Evolutionary conservation across 2,888 invertebrate species (phyloP).

Genomic region (Atethmia centrago): DNA sequence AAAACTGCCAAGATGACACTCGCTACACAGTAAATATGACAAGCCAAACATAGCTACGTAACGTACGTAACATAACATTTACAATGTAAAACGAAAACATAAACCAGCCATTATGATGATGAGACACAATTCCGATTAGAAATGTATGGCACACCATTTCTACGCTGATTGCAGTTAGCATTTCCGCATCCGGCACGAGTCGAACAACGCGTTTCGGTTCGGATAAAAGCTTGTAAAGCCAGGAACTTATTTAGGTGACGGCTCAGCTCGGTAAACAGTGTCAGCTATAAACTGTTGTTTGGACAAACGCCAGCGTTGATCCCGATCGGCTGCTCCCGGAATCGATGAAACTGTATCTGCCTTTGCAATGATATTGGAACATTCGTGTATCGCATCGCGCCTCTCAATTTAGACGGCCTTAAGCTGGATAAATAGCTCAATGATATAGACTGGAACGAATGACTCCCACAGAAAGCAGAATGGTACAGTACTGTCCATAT

Average conservation of each 20-base stretch:
- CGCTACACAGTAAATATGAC: constrained; percentile 37
- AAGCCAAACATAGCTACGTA: constrained; percentile 16
- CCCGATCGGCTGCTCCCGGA: constrained; percentile 71
- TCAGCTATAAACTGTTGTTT: constrained; percentile 80
- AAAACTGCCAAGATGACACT: constrained; percentile 12
- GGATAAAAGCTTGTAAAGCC: constrained; percentile 73
- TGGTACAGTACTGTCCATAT: constrained; percentile 27
- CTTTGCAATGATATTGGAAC: constrained; percentile 60
- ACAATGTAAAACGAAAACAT: constrained; percentile 37
- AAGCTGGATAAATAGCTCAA: constrained; percentile 45
- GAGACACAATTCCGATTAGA: constrained; percentile 50
- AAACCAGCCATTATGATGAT: constrained; percentile 30
- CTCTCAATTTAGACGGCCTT: constrained; percentile 60
- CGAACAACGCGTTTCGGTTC: constrained; percentile 60
- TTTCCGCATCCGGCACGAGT: constrained; percentile 75
- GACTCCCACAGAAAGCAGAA: constrained; percentile 25
- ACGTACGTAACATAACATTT: constrained; percentile 34
- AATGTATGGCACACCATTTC: constrained; percentile 68
- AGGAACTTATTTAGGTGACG: constrained; percentile 75
- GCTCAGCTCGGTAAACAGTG: constrained; percentile 76
- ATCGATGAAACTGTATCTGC: constrained; percentile 63
- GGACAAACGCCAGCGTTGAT: constrained; percentile 79
- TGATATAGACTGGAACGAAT: constrained; percentile 23
- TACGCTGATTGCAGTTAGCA: constrained; percentile 70
- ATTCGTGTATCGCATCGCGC: constrained; percentile 40